A percentile compares a stretch with the other conserved stretches of the same genome.
These are phyloP conservation scores for Hyalella azteca DNA, from an alignment of 2,888 invertebrate species.

Conservation along the genomic window DNA sequence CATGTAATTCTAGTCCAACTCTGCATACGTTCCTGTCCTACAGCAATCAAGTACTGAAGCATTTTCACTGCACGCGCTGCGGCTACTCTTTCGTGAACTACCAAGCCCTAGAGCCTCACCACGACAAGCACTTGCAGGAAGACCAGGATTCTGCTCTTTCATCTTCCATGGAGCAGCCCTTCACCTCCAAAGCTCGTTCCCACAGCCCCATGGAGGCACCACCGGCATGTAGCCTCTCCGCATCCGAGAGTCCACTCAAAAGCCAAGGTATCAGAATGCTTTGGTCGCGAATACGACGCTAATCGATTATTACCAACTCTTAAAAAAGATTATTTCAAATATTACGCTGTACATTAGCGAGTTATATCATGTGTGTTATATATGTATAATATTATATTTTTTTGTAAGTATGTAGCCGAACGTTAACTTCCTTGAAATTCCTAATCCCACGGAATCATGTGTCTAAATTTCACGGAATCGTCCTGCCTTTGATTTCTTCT, in stretches of 20 bases:
- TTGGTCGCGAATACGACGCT: too few species aligned
- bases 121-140: slow-evolving; percentile 69
- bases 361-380: too few species aligned
- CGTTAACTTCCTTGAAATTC: too few species aligned
- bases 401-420: too few species aligned
- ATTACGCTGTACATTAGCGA: too few species aligned
- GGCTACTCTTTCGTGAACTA: slow-evolving; percentile 77
- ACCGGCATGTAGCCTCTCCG: slow-evolving; percentile 23
- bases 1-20: not conserved
- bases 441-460: too few species aligned
- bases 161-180: slow-evolving; percentile 36
- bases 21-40: slow-evolving; percentile 26
- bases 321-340: too few species aligned
- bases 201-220: slow-evolving; percentile 56
- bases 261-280: slow-evolving; percentile 47
- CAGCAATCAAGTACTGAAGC: slow-evolving; percentile 74
- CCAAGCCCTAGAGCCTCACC: slow-evolving; percentile 76
- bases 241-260: slow-evolving; percentile 48
- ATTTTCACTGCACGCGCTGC: slow-evolving; percentile 79
- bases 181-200: slow-evolving; percentile 50
- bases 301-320: too few species aligned
- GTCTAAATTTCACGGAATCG: too few species aligned
- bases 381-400: too few species aligned
- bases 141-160: slow-evolving; percentile 42
- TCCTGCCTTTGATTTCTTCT: too few species aligned